A percentile compares a stretch with the other conserved stretches of the same genome.
phyloP scores from a whole-genome alignment of 64 coral and sea anemone genomes.

The Exaiptasia diaphana region DNA sequence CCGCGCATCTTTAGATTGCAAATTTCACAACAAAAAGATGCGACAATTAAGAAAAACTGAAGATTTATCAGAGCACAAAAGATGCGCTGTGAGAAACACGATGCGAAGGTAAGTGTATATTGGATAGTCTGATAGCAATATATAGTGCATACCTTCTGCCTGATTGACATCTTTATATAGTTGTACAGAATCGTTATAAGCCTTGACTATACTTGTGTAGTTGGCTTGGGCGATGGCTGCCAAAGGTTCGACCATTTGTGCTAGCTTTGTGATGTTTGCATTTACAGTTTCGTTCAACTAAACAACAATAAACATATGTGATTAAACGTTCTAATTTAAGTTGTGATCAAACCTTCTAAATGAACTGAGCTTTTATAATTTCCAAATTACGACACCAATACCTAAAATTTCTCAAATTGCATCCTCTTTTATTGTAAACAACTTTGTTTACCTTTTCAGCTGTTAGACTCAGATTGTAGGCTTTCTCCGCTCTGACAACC shows the following conservation, averaged over 20 bases:
- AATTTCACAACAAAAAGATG: too few relatives aligned
- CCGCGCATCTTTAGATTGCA: too few relatives aligned
- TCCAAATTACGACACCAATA: not conserved
- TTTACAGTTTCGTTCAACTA: constrained; percentile 48
- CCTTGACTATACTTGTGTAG: constrained; percentile 32
- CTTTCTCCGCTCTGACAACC: constrained; percentile 37
- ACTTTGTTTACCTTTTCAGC: constrained; percentile 62
- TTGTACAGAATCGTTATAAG: constrained; percentile 45
- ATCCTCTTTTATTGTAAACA: too few relatives aligned
- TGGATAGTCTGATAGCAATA: too few relatives aligned
- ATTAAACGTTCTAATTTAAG: too few relatives aligned
- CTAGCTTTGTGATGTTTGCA: constrained; percentile 17
- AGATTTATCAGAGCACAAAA: too few relatives aligned
- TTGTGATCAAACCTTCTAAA: not conserved
- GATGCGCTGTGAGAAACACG: too few relatives aligned
- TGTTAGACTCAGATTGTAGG: constrained; percentile 55
- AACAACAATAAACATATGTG: constrained; percentile 2
- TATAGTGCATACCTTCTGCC: constrained; percentile 53
- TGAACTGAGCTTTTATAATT: too few relatives aligned
- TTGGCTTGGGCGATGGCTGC: constrained; percentile 22
- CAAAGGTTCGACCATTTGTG: constrained; percentile 14
- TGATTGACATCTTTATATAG: constrained; percentile 62
- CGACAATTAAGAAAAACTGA: too few relatives aligned
- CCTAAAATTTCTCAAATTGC: not conserved
- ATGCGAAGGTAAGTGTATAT: too few relatives aligned